phyloP scores from a whole-genome alignment of 2,113 vertebrate species.

The Perca fluviatilis region DNA sequence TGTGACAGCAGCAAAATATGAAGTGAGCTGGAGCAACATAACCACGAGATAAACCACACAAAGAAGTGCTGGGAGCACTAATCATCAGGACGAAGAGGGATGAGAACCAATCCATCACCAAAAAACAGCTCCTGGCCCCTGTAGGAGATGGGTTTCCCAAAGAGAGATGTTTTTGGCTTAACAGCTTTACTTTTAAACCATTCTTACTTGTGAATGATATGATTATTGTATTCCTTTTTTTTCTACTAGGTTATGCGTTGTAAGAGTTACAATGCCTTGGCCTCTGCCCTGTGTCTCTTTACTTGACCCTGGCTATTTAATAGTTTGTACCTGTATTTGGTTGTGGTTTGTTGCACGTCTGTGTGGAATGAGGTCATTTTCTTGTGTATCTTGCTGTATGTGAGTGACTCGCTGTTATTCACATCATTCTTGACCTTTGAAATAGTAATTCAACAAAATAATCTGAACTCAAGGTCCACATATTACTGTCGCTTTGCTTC shows the following conservation, averaged over 20 bases:
- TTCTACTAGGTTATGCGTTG: not conserved
- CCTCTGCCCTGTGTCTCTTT: not conserved
- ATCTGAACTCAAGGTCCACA: no score
- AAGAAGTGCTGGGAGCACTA: constrained; percentile 40
- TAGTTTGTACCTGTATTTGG: not conserved
- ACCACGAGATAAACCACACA: constrained; percentile 45
- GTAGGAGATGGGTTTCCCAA: not conserved
- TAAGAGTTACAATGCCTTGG: not conserved
- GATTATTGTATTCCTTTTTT: not conserved
- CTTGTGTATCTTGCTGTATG: not conserved
- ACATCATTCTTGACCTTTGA: no score
- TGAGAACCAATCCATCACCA: not conserved
- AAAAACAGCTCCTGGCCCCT: constrained; percentile 14
- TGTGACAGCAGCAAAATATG: constrained; percentile 60
- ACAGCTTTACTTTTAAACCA: not conserved
- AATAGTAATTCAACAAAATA: no score
- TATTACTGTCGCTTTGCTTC: no score
- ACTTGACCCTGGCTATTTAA: not conserved
- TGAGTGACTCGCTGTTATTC: not conserved
- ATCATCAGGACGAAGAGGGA: constrained; percentile 44
- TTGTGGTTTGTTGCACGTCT: not conserved
- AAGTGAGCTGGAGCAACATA: constrained; percentile 29
- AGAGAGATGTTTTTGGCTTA: not conserved
- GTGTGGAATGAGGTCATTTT: not conserved
- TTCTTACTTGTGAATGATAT: not conserved